Evolutionary conservation across 2,888 invertebrate species (phyloP), one percentile per base, ranked within the genome.

Genomic region (Sycophila texana): DNA sequence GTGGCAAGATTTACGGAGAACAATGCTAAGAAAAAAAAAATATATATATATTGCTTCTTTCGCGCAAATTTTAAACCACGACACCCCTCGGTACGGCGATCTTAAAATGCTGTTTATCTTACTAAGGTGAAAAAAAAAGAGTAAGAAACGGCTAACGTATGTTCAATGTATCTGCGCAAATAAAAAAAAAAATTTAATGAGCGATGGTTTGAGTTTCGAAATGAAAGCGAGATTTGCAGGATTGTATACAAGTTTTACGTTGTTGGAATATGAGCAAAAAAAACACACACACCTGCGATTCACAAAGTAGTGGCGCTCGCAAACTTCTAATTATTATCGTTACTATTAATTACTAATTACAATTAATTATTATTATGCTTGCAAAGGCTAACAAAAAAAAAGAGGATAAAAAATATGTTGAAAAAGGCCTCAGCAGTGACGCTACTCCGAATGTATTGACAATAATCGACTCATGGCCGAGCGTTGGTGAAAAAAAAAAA

Each of bases 361-460:
- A 65, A 66, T 77, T 71, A 72, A 77, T 71, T 78, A 78, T 72
- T 66, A 72, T 72, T 77, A 71, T 66, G 66, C 77, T 78, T 72
- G 72, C 55, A 72, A 78, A 57, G 39, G 49, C 55, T 67, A 78
- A 55, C 58, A 4, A 74, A 67, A 77, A 26, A 51, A 75, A 67
- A 47, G 61, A 58, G 30, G 51, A 39, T 2, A 55, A 55, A 72
- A 79, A 79, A 73, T 77, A 16, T 77, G 60, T 79, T 77, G 70
- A 75, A 77, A 82, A 80, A 79, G 83, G 82, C 82, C 84, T 84
- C 84, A 84, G 83, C 86, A 86, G 84, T 83, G 85, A 86, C 86
- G 85, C 84, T 85, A 85, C 84, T 89, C 89, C 89, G 89, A 89
- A 89, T 89, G 88, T 85, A 89, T 89, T 89, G 89, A 89, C 89